Percentiles rank a stretch among this genome's conserved stretches.
Conservation (phyloP, 2,113 vertebrate genomes). For the Penelope pileata region DNA sequence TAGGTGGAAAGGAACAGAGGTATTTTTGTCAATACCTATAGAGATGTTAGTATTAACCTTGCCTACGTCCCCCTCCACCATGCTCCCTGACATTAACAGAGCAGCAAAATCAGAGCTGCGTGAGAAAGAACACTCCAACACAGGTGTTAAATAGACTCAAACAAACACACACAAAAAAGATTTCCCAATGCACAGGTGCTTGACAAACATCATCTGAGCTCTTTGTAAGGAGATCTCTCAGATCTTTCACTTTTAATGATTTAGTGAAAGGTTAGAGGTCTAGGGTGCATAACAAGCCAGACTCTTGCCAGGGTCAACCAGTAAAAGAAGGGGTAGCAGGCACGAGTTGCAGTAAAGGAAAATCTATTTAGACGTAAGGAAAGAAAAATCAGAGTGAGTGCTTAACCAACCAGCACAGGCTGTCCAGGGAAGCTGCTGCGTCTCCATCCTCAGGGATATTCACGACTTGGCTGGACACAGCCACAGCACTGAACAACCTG, state of each 20-base stretch:
- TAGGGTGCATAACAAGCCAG: not conserved
- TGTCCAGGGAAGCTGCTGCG: not conserved
- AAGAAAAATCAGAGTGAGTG: not conserved
- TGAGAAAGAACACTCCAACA: not conserved
- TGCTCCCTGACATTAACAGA: not conserved
- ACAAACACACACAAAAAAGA: not conserved
- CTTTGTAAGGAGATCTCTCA: not conserved
- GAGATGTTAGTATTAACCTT: not conserved
- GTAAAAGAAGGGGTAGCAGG: not conserved
- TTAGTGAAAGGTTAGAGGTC: not conserved
- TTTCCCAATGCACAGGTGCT: not conserved
- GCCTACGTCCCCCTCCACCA: not conserved
- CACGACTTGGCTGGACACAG: not conserved
- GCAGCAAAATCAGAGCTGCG: not conserved
- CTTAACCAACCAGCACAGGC: not conserved
- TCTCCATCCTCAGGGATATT: fast-evolving
- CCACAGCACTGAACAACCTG: not conserved
- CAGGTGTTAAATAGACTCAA: not conserved
- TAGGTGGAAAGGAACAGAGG: not conserved
- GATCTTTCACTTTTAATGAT: not conserved
- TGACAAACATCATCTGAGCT: not conserved
- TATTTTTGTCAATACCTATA: not conserved
- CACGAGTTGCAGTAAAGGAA: not conserved
- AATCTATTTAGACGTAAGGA: not conserved
- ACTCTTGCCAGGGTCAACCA: not conserved